Conservation (phyloP, 2,797 vertebrate species). For the Heterohyrax brucei region DNA sequence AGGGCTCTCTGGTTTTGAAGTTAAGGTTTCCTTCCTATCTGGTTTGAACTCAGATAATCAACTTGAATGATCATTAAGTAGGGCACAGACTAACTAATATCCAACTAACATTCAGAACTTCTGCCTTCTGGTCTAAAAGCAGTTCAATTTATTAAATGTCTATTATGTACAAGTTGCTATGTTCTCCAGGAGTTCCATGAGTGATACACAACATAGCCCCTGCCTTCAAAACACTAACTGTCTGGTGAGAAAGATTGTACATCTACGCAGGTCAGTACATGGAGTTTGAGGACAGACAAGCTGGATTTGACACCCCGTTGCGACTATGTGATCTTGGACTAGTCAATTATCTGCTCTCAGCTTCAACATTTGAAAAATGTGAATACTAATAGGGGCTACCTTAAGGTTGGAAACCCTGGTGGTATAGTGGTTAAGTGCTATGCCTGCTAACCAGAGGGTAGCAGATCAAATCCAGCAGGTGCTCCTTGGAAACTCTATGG, state of each 20-base stretch:
- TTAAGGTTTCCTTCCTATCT: not conserved
- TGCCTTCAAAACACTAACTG: not conserved
- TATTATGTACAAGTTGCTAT: not conserved
- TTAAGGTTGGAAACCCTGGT: too few species aligned
- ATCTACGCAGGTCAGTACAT: not conserved
- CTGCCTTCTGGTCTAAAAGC: not conserved
- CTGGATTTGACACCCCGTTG: not conserved
- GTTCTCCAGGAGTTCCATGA: not conserved
- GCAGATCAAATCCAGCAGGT: too few species aligned
- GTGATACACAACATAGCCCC: not conserved
- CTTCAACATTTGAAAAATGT: conserved; percentile 25
- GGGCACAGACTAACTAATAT: not conserved
- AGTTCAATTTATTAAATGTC: not conserved
- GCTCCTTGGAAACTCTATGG: too few species aligned
- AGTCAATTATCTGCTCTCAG: not conserved
- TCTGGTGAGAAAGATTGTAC: not conserved
- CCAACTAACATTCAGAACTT: not conserved
- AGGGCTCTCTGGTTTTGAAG: not conserved
- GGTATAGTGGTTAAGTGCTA: too few species aligned
- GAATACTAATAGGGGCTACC: not conserved
- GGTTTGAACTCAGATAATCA: conserved; percentile 11
- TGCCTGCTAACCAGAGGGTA: too few species aligned
- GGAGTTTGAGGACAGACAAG: not conserved
- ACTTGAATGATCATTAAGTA: not conserved
- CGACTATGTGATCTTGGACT: not conserved